These are phyloP conservation scores for Mesopsocus fuscifrons DNA, from an alignment of 2,888 invertebrate genomes.

Conservation along the genomic window DNA sequence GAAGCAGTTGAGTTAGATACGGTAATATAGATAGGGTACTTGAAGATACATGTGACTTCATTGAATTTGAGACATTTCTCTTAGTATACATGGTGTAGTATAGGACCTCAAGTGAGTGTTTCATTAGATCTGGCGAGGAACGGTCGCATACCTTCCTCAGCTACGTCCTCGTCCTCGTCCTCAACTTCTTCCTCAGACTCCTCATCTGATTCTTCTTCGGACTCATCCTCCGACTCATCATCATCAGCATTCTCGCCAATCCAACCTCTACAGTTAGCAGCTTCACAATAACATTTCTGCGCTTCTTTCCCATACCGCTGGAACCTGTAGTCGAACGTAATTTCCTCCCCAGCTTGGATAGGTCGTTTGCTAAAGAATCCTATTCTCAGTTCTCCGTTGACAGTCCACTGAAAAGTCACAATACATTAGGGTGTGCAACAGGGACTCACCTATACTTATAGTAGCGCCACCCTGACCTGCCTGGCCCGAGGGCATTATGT, in stretches of 20 bases:
- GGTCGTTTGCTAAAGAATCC: conserved; percentile 87
- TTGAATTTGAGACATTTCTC: no score
- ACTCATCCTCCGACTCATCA: conserved; percentile 38
- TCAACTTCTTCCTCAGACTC: conserved; percentile 24
- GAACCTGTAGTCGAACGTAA: conserved; percentile 98
- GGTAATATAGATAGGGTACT: no score
- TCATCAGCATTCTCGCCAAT: conserved; percentile 77
- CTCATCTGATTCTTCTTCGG: conserved; percentile 28
- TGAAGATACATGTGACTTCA: no score
- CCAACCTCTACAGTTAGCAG: conserved; percentile 80
- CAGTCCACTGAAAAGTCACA: conserved; percentile 49
- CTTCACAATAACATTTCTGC: conserved; percentile 88
- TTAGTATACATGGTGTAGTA: no score
- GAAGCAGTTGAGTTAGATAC: no score
- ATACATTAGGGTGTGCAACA: no score
- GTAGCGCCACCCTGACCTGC: no score
- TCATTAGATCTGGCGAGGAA: no score
- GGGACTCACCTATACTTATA: no score
- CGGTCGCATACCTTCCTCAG: no score
- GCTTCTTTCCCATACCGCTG: conserved; percentile 92
- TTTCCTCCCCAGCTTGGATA: conserved; percentile 76
- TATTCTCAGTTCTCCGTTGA: conserved; percentile 79
- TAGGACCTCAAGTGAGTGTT: no score
- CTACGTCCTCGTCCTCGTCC: conserved; percentile 25
- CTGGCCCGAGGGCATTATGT: no score